Conservation (phyloP, 2,888 invertebrate species). For the Polydrusus pterygomalis region DNA sequence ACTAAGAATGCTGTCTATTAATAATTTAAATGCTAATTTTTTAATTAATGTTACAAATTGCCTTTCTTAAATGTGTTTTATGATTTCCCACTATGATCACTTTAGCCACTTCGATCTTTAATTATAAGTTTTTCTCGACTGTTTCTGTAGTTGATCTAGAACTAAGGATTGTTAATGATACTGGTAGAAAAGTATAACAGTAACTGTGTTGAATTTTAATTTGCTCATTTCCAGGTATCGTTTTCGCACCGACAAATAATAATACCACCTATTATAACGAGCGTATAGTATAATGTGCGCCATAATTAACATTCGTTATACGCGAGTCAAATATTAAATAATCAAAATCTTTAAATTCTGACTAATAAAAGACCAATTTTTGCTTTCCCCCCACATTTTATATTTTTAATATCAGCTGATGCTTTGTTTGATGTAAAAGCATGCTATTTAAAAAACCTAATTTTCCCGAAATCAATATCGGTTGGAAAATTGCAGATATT, state of each 20-base stretch:
- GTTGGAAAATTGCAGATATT: too few relatives aligned
- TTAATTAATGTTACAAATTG: constrained; percentile 74
- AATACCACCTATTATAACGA: too few relatives aligned
- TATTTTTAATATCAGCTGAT: too few relatives aligned
- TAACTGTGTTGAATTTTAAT: constrained; percentile 65
- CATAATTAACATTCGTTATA: too few relatives aligned
- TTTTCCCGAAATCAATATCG: too few relatives aligned
- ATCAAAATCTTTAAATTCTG: too few relatives aligned
- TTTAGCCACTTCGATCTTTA: constrained; percentile 58
- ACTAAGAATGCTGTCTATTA: constrained; percentile 70
- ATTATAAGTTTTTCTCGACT: constrained; percentile 61
- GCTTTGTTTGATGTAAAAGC: too few relatives aligned
- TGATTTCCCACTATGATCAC: constrained; percentile 65
- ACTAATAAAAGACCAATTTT: too few relatives aligned
- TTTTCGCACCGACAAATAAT: constrained; percentile 61
- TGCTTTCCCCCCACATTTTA: too few relatives aligned
- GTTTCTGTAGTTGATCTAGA: constrained; percentile 62
- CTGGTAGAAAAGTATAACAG: constrained; percentile 48
- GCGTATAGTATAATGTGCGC: too few relatives aligned
- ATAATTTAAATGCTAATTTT: constrained; percentile 74
- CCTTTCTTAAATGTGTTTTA: constrained; percentile 71
- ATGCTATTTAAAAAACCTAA: too few relatives aligned
- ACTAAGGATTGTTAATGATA: constrained; percentile 60
- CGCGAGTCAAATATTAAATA: too few relatives aligned
- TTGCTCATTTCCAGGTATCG: constrained; percentile 61